These are phyloP conservation scores for Cryptoprocta ferox DNA, from an alignment of 2,797 vertebrate genomes.

Conservation along the genomic window DNA sequence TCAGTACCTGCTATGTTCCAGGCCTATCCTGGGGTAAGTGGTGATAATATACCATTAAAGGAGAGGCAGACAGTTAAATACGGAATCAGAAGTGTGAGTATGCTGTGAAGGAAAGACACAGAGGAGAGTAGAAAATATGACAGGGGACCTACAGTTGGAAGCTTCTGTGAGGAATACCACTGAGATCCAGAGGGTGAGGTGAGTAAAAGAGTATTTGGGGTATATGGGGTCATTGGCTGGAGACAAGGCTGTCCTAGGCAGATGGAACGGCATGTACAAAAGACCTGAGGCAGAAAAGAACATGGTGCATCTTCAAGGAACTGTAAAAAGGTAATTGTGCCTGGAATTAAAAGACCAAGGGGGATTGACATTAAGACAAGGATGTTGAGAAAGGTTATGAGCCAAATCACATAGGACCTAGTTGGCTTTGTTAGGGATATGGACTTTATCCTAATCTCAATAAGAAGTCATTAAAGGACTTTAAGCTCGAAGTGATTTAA, in stretches of 20 bases:
- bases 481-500: conserved; percentile 59
- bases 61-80: background rate
- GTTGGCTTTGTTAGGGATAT: background rate
- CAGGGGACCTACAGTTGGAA: background rate
- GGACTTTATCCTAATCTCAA: background rate
- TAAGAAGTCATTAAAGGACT: conserved; percentile 6
- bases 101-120: background rate
- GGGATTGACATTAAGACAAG: background rate
- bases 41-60: background rate
- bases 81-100: background rate
- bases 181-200: background rate
- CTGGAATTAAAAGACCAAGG: background rate
- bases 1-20: conserved; percentile 14
- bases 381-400: background rate
- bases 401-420: background rate
- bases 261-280: background rate
- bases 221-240: background rate
- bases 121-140: background rate
- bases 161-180: background rate
- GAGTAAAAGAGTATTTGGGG: background rate
- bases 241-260: background rate
- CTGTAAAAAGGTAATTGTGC: background rate
- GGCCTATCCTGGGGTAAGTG: background rate
- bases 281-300: background rate
- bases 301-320: background rate